Percentiles rank a stretch among this genome's conserved stretches.
phyloP scores from a whole-genome alignment of 2,888 invertebrate species.

The Eupithecia subfuscata region DNA sequence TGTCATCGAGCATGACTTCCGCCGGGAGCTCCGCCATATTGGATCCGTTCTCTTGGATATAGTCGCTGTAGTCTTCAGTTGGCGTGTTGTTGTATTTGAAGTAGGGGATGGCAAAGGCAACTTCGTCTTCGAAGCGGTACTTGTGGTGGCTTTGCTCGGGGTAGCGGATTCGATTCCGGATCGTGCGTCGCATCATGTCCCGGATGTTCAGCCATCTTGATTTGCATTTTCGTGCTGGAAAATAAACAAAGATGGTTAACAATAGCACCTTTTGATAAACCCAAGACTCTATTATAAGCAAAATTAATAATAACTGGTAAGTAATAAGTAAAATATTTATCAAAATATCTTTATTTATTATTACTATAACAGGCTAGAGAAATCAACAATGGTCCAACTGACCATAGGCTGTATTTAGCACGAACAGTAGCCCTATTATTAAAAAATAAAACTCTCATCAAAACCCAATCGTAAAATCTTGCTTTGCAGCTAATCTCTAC shows the following conservation, averaged over 20 bases:
- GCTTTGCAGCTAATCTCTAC: neutral
- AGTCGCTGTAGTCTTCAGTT: slow-evolving; percentile 28
- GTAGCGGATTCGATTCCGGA: slow-evolving; percentile 62
- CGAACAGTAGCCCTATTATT: too few species aligned
- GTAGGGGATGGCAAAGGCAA: slow-evolving; percentile 68
- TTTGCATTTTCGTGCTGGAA: slow-evolving; percentile 58
- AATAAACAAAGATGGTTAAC: neutral
- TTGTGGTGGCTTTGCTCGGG: slow-evolving; percentile 60
- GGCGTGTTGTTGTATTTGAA: slow-evolving; percentile 47
- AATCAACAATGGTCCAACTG: neutral
- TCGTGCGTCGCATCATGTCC: slow-evolving; percentile 73
- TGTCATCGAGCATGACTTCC: slow-evolving; percentile 31
- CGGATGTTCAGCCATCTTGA: slow-evolving; percentile 75
- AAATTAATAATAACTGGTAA: too few species aligned
- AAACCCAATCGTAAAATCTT: neutral
- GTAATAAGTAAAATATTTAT: too few species aligned
- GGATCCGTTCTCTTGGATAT: slow-evolving; percentile 25
- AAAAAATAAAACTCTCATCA: neutral
- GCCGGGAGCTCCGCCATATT: slow-evolving; percentile 26
- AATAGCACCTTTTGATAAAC: neutral
- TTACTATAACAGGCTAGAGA: neutral
- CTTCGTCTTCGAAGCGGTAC: slow-evolving; percentile 74
- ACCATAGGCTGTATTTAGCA: neutral
- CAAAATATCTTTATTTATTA: neutral
- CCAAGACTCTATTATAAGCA: too few species aligned